phyloP scores from a whole-genome alignment of 2,113 vertebrate genomes.

The Scomber japonicus region DNA sequence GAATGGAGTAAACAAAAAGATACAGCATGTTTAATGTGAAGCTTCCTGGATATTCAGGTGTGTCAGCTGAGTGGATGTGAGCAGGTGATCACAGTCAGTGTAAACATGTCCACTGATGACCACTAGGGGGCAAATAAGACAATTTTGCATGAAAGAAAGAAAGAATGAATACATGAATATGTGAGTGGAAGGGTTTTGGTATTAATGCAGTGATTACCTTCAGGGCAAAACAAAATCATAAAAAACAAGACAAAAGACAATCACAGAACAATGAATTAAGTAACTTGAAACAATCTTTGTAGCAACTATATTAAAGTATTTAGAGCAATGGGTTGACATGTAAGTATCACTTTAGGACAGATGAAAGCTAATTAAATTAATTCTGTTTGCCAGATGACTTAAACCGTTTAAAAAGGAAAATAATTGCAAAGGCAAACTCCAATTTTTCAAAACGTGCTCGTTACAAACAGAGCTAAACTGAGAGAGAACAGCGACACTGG shows the following conservation, averaged over 20 bases:
- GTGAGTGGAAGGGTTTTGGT: neutral
- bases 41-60: neutral
- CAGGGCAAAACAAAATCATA: neutral
- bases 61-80: neutral
- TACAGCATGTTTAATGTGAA: neutral
- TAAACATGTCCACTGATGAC: neutral
- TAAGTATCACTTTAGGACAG: too few species aligned
- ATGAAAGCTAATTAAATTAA: too few species aligned
- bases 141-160: neutral
- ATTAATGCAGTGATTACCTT: neutral
- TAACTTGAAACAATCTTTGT: neutral
- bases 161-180: neutral
- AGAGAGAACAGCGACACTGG: neutral
- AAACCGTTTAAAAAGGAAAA: too few species aligned
- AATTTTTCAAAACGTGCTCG: too few species aligned
- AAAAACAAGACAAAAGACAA: neutral
- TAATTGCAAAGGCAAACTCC: too few species aligned
- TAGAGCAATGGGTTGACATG: too few species aligned
- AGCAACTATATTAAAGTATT: too few species aligned
- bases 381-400: too few species aligned
- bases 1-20: neutral
- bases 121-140: conserved; percentile 31
- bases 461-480: neutral
- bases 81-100: neutral
- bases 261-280: neutral